Base-by-base conservation (phyloP, 2,113 vertebrate species). In the Entelurus aequoreus region DNA sequence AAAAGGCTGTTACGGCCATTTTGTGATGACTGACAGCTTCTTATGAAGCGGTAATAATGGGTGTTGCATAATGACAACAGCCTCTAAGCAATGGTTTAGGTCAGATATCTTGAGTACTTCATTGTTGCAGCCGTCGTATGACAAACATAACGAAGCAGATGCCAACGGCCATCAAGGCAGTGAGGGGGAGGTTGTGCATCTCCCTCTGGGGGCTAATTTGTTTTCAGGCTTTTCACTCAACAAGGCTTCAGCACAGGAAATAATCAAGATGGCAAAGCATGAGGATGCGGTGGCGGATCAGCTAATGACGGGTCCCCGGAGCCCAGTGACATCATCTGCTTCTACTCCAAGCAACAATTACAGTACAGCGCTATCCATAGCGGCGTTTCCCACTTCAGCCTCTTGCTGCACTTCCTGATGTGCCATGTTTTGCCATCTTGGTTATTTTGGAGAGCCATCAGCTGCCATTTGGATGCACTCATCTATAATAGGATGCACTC, bases 141-240 rank as follows among this genome's bases (percentile, higher is more conserved):
- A 67, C 47, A 58, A 65, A 79, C 40, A 38, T 35, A 67, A 64
- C 46, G 16, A 69, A 81, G 63, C 63, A 60, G 75, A 81, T 54
- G 59, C 61, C 52, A 47, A 65, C 69, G 65, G 61, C 60, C 54
- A 67, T 60, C 47, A 15, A 68, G 48, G 9, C 28, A 38, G 35
- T 12, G 28, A 12, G 55, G 13, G 16, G 13, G 46, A 2, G 35
- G 36, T 35, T 50, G 48, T n/a, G 19, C 38, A 21, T 65, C 48
- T 19, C 54, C 55, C 48, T 61, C 12, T 50, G 63, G 68, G 54
- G 67, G 63, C 38, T 59, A 38, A 77, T 75, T 80, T 72, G 65
- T 73, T 71, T 63, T 16, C 40, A 66, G 51, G 60, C 49, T 74
- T 71, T 63, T 65, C 46, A 76, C 61, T 71, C 11, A 8, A 69